These are phyloP conservation scores for Eubasilissa regina DNA, from an alignment of 1,140 invertebrate genomes.

Conservation along the genomic window DNA sequence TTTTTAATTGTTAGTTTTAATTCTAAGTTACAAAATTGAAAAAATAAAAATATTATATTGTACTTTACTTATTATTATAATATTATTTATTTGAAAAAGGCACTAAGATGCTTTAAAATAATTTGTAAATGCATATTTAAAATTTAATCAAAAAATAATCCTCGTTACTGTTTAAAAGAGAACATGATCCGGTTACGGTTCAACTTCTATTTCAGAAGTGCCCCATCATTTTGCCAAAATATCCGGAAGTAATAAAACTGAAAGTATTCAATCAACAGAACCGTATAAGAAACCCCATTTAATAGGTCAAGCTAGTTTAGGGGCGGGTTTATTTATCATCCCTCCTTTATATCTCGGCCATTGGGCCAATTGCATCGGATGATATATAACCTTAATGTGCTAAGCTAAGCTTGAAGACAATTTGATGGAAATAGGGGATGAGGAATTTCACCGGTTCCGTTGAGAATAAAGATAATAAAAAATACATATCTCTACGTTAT, in stretches of 20 bases:
- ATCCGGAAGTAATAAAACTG: constrained; percentile 38
- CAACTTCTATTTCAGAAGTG: constrained; percentile 2
- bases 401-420: not conserved
- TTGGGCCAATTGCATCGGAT: not conserved
- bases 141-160: no score
- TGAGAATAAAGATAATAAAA: no score
- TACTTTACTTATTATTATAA: no score
- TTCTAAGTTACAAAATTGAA: no score
- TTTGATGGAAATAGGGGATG: not conserved
- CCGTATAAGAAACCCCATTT: constrained; percentile 26
- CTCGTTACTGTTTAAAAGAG: no score
- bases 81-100: no score
- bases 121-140: no score
- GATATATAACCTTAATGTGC: not conserved
- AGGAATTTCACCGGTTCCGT: no score
- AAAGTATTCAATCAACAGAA: constrained; percentile 34
- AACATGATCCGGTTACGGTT: not conserved
- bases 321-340: constrained; percentile 7
- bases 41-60: no score
- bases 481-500: no score
- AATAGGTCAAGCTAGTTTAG: constrained; percentile 23
- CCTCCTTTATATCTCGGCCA: not conserved
- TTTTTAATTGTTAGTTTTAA: no score
- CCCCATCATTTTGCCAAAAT: constrained; percentile 19
- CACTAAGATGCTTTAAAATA: no score